Conservation (phyloP, 2,113 vertebrate species). For the Pardalotus punctatus region DNA sequence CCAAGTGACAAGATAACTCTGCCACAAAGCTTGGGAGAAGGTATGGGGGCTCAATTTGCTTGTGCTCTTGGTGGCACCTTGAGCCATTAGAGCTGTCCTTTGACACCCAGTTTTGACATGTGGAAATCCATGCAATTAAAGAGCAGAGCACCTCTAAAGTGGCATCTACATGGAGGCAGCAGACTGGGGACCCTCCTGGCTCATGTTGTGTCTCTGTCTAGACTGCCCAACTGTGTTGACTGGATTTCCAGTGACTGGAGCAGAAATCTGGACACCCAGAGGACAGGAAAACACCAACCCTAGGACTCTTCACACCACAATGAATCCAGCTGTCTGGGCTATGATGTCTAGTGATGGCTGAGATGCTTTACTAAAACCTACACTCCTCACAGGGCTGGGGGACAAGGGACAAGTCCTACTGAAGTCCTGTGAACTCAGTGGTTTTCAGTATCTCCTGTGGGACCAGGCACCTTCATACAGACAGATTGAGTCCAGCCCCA, state of each 20-base stretch:
- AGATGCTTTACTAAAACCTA: neutral
- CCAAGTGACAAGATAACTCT: neutral
- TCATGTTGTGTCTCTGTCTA: neutral
- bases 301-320: neutral
- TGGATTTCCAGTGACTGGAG: neutral
- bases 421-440: neutral
- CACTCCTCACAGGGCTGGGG: neutral
- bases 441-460: neutral
- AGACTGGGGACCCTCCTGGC: neutral
- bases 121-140: neutral
- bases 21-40: neutral
- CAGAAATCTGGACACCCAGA: neutral
- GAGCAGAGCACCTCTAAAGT: neutral
- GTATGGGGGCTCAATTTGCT: neutral
- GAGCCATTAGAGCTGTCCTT: neutral
- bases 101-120: no score
- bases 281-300: neutral
- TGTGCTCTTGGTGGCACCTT: neutral
- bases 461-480: neutral
- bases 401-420: neutral
- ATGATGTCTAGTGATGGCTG: neutral
- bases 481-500: neutral
- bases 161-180: neutral
- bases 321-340: neutral
- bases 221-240: neutral